Evolutionary conservation across 1,140 invertebrate genomes (phyloP).

Genomic region (Cataglyphis hispanica): DNA sequence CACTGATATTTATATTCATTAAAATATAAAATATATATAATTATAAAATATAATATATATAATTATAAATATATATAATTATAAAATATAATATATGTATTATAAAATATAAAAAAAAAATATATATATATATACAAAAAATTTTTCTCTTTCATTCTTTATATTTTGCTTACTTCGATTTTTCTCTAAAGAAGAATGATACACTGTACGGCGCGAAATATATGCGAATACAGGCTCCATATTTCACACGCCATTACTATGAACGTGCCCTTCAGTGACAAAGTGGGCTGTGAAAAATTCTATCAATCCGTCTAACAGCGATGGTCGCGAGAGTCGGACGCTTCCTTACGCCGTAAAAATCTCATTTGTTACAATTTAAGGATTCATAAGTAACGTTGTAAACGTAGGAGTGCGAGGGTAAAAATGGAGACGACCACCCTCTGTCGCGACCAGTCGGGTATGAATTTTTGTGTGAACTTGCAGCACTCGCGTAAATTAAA

Average conservation of each 20-base stretch:
- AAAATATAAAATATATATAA: not conserved
- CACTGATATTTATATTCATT: not conserved
- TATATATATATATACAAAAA: not conserved
- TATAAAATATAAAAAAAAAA: too few species aligned
- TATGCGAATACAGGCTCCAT: slow-evolving; percentile 36
- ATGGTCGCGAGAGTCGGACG: slow-evolving; percentile 16
- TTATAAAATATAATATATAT: not conserved
- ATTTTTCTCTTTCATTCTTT: not conserved
- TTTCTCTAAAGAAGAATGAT: not conserved
- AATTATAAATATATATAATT: not conserved
- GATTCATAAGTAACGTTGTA: slow-evolving; percentile 46
- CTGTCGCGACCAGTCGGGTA: slow-evolving; percentile 51
- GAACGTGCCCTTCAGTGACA: slow-evolving; percentile 35
- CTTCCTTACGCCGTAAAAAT: slow-evolving; percentile 52
- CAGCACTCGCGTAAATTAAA: slow-evolving; percentile 71
- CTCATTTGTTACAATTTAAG: slow-evolving; percentile 60
- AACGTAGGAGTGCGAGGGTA: not conserved
- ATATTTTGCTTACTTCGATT: not conserved
- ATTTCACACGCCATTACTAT: slow-evolving; percentile 56
- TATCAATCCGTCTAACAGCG: slow-evolving; percentile 50
- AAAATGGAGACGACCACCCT: slow-evolving; percentile 5
- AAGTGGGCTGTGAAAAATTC: slow-evolving; percentile 49
- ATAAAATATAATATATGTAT: not conserved
- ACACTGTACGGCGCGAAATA: slow-evolving; percentile 5
- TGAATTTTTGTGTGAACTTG: slow-evolving; percentile 63